Conservation (phyloP, 2,113 vertebrate species). For the Xenus cinereus region DNA sequence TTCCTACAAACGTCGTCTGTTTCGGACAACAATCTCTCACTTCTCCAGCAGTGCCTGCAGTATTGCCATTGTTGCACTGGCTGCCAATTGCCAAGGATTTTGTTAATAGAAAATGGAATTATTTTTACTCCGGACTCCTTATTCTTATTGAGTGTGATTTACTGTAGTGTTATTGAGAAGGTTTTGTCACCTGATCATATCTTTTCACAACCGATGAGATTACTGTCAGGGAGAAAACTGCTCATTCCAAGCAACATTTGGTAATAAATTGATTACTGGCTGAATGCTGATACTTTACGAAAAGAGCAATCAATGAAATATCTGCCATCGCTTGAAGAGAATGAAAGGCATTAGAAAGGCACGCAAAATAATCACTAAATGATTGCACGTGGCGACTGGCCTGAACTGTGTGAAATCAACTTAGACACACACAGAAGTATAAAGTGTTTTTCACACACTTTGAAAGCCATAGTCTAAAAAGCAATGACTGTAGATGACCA, state of each 20-base stretch:
- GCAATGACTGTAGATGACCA: not conserved
- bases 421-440: not conserved
- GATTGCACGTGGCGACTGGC: not conserved
- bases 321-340: not conserved
- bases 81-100: constrained; percentile 1
- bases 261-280: constrained; percentile 46
- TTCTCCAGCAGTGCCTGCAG: not conserved
- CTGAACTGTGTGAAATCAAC: constrained; percentile 15
- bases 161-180: constrained; percentile 30
- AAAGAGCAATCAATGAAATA: constrained; percentile 40
- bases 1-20: not conserved
- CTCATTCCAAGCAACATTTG: constrained; percentile 43
- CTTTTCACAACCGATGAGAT: constrained; percentile 19
- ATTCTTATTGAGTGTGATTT: constrained; percentile 45
- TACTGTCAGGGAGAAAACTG: constrained; percentile 27
- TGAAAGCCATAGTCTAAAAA: constrained; percentile 7
- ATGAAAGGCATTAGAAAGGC: not conserved
- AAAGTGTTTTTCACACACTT: constrained; percentile 24
- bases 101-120: constrained; percentile 25
- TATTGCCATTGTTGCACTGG: not conserved
- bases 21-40: not conserved
- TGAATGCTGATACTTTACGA: constrained; percentile 53
- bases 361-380: not conserved
- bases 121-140: constrained; percentile 37
- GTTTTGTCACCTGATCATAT: constrained; percentile 38